These are phyloP conservation scores for Zophobas morio DNA, from an alignment of 1,140 invertebrate genomes.

Conservation along the genomic window DNA sequence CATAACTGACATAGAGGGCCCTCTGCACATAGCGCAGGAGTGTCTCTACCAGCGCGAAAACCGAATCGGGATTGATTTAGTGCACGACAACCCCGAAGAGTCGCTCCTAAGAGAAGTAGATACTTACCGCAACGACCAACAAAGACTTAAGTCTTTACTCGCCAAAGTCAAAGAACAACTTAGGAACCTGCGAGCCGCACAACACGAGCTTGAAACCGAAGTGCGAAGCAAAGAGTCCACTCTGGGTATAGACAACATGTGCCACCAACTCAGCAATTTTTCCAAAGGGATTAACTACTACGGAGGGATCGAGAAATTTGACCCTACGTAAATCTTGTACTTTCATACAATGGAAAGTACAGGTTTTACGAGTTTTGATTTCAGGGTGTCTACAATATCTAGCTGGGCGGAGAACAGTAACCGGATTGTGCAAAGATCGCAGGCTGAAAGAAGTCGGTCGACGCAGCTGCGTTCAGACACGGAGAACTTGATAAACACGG, in stretches of 20 bases:
- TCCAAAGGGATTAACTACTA: conserved; percentile 91
- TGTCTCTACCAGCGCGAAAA: conserved; percentile 93
- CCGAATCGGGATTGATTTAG: conserved; percentile 84
- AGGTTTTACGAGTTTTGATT: conserved; percentile 16
- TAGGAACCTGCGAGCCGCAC: conserved; percentile 79
- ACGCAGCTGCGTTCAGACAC: conserved; percentile 83
- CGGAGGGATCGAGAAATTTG: conserved; percentile 91
- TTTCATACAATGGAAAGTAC: too few relatives aligned
- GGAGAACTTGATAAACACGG: conserved; percentile 85
- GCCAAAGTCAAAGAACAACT: conserved; percentile 76
- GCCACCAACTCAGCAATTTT: conserved; percentile 90
- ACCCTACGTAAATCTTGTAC: conserved; percentile 78
- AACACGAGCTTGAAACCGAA: conserved; percentile 91
- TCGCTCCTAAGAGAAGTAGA: conserved; percentile 87
- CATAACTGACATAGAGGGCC: conserved; percentile 88
- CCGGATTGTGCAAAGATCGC: conserved; percentile 85
- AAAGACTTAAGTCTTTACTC: conserved; percentile 81
- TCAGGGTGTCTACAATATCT: conserved; percentile 83
- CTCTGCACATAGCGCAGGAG: conserved; percentile 92
- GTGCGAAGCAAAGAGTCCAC: conserved; percentile 91
- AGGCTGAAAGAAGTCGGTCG: conserved; percentile 86
- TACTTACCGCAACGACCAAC: conserved; percentile 82
- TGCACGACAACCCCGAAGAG: conserved; percentile 89
- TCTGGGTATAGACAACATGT: conserved; percentile 88
- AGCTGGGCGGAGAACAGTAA: conserved; percentile 91